Base-by-base conservation (phyloP, 2,797 vertebrate species). In the Hydrophis major region DNA sequence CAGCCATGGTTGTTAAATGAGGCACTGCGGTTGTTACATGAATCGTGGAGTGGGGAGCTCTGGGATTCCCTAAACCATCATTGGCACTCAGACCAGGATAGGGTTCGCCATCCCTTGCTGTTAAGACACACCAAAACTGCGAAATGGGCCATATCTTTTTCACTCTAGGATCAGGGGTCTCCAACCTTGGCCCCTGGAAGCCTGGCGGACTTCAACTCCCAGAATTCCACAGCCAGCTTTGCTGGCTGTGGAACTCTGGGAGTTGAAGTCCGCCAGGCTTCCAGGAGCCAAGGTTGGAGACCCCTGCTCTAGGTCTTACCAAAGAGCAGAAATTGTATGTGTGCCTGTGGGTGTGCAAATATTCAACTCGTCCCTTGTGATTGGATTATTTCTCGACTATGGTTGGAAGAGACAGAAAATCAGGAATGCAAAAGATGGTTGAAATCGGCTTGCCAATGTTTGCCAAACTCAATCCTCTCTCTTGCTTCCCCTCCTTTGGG, bases 401-500 rank as follows among this genome's bases (percentile, higher is more conserved):
- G 8, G 3, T 69, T 32, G 37, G 22, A 50, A 32, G 3, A 11
- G 12, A 6, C 42, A 87, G 32, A 61, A 57, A 61, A 90, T 14
- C 4, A 88, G 11, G 42, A 63, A 55, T 91, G 28, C 27, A 10
- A 53, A 89, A 53, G n/a, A 32, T 25, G 0, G 74, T n/a, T 25
- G 55, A 59, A 57, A 59, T 37, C 37, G 78, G 61, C 53, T 18
- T 20, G 4, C 8, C 32, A 63, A 78, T 22, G 91, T 95, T 53
- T 94, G 88, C 50, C 90, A 18, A 86, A 61, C 25, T 83, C 95
- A 95, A 94, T 87, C 50, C 0, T 1, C 69, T 95, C 91, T 55
- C 1, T 61, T 91, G 50, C 74, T 95, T 95, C 50, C 92, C 94
- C 91, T 96, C 94, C 92, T 95, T 96, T 93, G 95, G 90, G 89